These are phyloP conservation scores for Drosophila rellima DNA, from an alignment of 2,888 invertebrate genomes.

Conservation along the genomic window DNA sequence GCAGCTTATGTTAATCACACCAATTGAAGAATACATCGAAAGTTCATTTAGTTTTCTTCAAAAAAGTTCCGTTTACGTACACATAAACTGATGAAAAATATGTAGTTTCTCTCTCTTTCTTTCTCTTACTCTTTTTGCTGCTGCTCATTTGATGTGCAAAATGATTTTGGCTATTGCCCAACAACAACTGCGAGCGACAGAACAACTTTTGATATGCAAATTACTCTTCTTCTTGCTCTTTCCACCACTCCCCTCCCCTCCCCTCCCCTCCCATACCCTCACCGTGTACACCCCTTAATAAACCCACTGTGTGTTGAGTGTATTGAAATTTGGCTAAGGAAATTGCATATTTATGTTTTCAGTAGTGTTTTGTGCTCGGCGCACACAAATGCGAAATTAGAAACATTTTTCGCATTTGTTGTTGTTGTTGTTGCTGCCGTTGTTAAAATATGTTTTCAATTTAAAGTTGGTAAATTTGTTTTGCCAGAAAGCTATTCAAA, in stretches of 20 bases:
- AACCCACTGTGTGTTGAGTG: too few relatives aligned
- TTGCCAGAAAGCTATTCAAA: constrained; percentile 60
- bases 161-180: constrained; percentile 57
- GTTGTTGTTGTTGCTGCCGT: constrained; percentile 33
- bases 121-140: constrained; percentile 20
- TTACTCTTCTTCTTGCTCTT: constrained; percentile 29
- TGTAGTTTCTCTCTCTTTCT: constrained; percentile 2
- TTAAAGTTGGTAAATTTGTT: constrained; percentile 69
- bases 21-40: too few relatives aligned
- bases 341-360: constrained; percentile 74
- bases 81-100: too few relatives aligned
- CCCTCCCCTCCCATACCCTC: too few relatives aligned
- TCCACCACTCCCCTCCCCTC: too few relatives aligned
- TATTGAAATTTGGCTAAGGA: constrained; percentile 57
- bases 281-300: too few relatives aligned
- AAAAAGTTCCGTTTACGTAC: too few relatives aligned
- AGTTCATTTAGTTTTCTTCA: too few relatives aligned
- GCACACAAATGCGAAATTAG: constrained; percentile 37
- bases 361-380: constrained; percentile 26
- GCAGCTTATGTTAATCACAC: too few relatives aligned
- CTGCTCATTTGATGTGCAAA: constrained; percentile 69
- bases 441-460: constrained; percentile 74
- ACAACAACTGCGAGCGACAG: constrained; percentile 42
- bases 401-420: constrained; percentile 40
- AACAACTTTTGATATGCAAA: constrained; percentile 73